Base-by-base conservation (phyloP, 2,888 invertebrate genomes). In the Acheta domesticus region DNA sequence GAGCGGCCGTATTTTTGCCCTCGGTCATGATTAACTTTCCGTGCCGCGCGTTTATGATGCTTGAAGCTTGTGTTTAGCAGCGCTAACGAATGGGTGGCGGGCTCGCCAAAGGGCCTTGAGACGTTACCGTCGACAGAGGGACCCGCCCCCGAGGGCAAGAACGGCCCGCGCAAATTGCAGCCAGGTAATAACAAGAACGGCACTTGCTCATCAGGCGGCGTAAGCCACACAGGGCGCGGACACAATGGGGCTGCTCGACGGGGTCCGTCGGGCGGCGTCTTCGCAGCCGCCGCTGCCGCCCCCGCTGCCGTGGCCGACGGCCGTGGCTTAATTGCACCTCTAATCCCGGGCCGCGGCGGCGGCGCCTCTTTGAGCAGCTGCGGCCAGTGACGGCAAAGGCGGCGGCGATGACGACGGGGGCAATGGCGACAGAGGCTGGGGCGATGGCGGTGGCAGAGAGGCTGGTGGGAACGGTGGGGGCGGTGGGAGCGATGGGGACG, bases 181-280 rank as follows among this genome's bases (percentile, higher is more conserved):
- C 11, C 62, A 62, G 62, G 62, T 62, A 62, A 62, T 62, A 62
- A n/a, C 62, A 62, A 62, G 62, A 62, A 62, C 62, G 62, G 62
- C 62, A 62, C 16, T n/a, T 19, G 62, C 62, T 62, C 62, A 62
- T 62, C 62, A 62, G 62, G 62, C 62, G 62, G 62, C 62, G 62
- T 62, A 62, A 62, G 62, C 62, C 62, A 62, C 62, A 62, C 62
- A 62, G n/a, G 62, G 62, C 62, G 62, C 62, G 62, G 62, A 62
- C 62, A 62, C 62, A 62, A 62, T 62, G 62, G 62, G 36, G 36
- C 36, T 36, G 36, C 36, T 36, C 36, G 36, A 1, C 36, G 36
- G 36, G n/a, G 36, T 36, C 36, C 8, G 36, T 8, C 36, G 36
- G 36, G 8, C n/a, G 36, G 36, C 36, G 8, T 36, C 36, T 36